A percentile compares a stretch with the other conserved stretches of the same genome.
phyloP scores from a whole-genome alignment of 2,888 invertebrate genomes.

The Bhutanitis thaidina region DNA sequence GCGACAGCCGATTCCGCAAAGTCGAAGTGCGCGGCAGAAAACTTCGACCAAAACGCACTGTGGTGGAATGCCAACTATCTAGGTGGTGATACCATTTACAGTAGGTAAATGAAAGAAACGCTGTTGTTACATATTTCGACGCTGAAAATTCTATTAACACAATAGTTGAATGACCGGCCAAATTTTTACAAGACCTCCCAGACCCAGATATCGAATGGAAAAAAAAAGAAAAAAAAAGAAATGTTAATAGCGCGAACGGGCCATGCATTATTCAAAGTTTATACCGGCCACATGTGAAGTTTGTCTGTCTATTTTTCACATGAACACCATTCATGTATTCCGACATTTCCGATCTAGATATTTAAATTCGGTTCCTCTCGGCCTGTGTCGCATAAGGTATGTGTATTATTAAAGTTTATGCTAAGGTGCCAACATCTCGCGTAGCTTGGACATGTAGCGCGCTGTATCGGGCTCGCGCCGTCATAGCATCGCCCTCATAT shows the following conservation, averaged over 20 bases:
- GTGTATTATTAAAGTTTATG: constrained; percentile 36
- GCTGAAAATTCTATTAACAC: background rate
- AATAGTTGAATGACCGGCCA: constrained; percentile 66
- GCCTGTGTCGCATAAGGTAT: constrained; percentile 35
- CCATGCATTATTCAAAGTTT: constrained; percentile 62
- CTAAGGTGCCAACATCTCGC: constrained; percentile 31
- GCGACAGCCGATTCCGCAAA: no score
- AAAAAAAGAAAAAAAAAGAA: no score
- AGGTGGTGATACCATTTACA: no score
- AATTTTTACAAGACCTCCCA: constrained; percentile 60
- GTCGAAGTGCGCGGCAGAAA: no score
- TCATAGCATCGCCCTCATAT: constrained; percentile 29
- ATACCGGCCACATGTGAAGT: constrained; percentile 41
- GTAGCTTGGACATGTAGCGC: constrained; percentile 20
- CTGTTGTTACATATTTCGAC: background rate
- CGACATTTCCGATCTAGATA: constrained; percentile 58
- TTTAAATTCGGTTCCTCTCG: constrained; percentile 46
- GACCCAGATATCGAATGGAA: constrained; percentile 57
- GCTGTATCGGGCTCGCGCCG: constrained; percentile 17
- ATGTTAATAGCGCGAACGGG: constrained; percentile 51
- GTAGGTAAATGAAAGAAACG: background rate
- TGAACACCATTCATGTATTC: constrained; percentile 47
- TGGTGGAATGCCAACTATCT: no score
- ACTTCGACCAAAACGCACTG: no score
- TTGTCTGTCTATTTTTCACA: constrained; percentile 44